Base-by-base conservation (phyloP, 2,113 vertebrate species). In the Calcarius ornatus region DNA sequence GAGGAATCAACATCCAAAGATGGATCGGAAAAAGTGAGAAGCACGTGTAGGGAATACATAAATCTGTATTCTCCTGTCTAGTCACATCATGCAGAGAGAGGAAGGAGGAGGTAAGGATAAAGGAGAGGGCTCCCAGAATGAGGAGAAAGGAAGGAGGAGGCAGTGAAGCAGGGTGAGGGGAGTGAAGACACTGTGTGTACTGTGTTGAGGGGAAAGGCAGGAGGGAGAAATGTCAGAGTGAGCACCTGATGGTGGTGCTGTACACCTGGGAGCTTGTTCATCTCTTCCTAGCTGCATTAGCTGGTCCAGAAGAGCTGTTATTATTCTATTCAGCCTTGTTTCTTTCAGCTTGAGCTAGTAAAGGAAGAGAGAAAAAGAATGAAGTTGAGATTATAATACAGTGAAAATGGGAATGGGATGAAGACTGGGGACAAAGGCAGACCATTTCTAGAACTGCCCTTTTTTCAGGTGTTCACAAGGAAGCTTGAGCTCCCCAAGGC, bases 1-100 rank as follows among this genome's bases (percentile, higher is more conserved):
- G 23, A 93, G 77, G 88, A 92, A 93, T 92, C 92, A 84, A 92
- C 75, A 90, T 75, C 82, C 86, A 93, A 84, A 94, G 75, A 71
- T 48, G 51, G 59, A 92, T 54, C 0, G 1, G 51, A 65, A 81
- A 87, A 95, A 94, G 88, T 60, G 53, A 80, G 72, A 91, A 73
- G 65, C 28, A 82, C 9, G 0, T 65, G 72, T 68, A 83, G 30
- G 40, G 60, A 90, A 81, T 70, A 83, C 56, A 81, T 64, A 90
- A 94, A 75, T 84, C 64, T 93, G 51, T 70, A 68, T 93, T 83
- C 56, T 86, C 69, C 72, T 95, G 75, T 68, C 53, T 91, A 92
- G 54, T 66, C 71, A 88, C 93, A 88, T 86, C 59, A 88, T 83
- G 63, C 76, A 86, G 64, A 59, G 54, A 75, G 48, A 82, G 47